Evolutionary conservation across 2,113 vertebrate species (phyloP), one percentile per base, ranked within the genome.

Genomic region (Scatophagus argus): DNA sequence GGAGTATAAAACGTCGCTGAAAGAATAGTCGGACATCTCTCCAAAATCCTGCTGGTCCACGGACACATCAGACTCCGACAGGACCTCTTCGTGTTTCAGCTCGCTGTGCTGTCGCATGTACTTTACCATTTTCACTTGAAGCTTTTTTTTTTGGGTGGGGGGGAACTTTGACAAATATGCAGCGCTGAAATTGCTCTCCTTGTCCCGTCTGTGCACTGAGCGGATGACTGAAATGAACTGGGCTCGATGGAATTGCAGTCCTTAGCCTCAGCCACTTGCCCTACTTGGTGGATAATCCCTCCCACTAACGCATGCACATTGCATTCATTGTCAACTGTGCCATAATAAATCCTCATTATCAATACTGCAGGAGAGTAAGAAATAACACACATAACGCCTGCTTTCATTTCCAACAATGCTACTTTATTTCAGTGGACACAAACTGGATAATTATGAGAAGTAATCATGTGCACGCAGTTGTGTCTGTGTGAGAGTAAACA

Each of bases 1-100:
- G 81, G 90, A 90, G 93, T 94, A 95, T 79, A 96, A 95, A 82
- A 95, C 95, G 92, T 96, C 95, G 93, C 94, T 94, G 89, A 97
- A 94, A 70, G 96, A 95, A 91, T 93, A 96, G 91, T 94, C 94
- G 94, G 95, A 94, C 91, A 94, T 94, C 82, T 94, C 88, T 74
- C 82, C 84, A 76, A 88, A 89, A 88, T 94, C 94, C 31, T 92
- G 93, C 89, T 89, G 94, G 88, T 95, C 94, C 89, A 88, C 90
- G 82, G 85, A 90, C 81, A 91, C 91, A 21, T 92, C 93, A 86
- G 92, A 91, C 88, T 94, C 93, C 89, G 91, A 93, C 84, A 93
- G 92, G 66, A 92, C 82, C 82, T 94, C 92, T 80, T 95, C 95
- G 81, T 92, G 77, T 90, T 95, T 94, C 86, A 94, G 89, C 83